phyloP scores from a whole-genome alignment of 2,797 vertebrate genomes.

The Fundulus diaphanus region DNA sequence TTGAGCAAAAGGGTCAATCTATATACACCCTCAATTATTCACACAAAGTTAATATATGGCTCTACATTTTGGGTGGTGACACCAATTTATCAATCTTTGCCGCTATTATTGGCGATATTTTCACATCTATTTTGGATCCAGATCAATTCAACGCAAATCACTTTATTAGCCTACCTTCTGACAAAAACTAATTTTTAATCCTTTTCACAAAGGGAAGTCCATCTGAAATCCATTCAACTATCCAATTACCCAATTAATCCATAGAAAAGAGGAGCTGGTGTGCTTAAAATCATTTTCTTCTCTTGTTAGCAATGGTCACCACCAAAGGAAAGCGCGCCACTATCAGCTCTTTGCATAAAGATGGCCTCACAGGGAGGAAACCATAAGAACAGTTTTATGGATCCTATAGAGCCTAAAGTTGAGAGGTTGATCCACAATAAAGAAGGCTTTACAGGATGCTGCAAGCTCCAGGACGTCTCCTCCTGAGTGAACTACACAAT shows the following conservation, averaged over 20 bases:
- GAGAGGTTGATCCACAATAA: not conserved
- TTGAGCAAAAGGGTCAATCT: constrained; percentile 18
- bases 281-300: not conserved
- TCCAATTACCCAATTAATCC: too few species aligned
- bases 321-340: not conserved
- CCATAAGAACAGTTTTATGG: too few species aligned
- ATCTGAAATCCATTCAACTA: not conserved
- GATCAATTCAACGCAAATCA: not conserved
- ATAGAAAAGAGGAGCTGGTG: not conserved
- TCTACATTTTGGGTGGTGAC: not conserved
- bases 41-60: not conserved
- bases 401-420: not conserved
- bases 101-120: not conserved
- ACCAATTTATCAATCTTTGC: not conserved
- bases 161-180: not conserved
- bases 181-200: not conserved
- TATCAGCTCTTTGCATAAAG: not conserved
- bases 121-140: not conserved
- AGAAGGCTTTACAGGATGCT: not conserved
- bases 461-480: too few species aligned
- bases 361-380: not conserved
- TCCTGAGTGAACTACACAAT: too few species aligned
- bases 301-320: not conserved
- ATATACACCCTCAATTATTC: not conserved
- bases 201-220: not conserved